phyloP scores from a whole-genome alignment of 2,113 vertebrate genomes.

The Rhabdornis inornatus region DNA sequence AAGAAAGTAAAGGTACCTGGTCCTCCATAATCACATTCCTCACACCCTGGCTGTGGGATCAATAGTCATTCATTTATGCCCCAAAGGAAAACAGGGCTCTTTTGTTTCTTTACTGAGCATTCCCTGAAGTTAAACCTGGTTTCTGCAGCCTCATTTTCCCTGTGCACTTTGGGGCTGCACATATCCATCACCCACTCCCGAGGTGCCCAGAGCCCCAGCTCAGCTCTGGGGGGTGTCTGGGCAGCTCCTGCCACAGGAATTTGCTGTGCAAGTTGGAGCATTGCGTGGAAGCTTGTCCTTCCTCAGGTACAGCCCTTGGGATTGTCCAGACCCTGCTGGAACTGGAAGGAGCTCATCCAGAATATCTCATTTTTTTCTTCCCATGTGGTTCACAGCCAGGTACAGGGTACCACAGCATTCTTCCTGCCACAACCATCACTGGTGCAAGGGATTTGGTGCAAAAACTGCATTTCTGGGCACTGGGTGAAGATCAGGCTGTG shows the following conservation, averaged over 20 bases:
- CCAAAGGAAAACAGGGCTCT: not conserved
- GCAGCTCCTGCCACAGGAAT: not conserved
- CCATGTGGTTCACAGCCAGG: not conserved
- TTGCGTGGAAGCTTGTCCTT: not conserved
- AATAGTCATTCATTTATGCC: not conserved
- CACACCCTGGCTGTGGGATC: not conserved
- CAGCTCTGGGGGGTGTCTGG: not conserved
- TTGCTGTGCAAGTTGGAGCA: not conserved
- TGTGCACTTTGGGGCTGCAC: not conserved
- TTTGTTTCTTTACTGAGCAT: not conserved
- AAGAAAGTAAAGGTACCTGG: not conserved
- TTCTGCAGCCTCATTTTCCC: not conserved
- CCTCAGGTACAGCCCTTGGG: not conserved
- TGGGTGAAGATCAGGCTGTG: not conserved
- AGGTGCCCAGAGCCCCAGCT: not conserved
- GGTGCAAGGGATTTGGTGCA: not conserved
- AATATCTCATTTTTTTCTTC: not conserved
- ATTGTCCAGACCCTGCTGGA: not conserved
- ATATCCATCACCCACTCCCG: not conserved
- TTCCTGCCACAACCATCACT: accelerated
- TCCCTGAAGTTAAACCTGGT: not conserved
- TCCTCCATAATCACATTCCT: not conserved
- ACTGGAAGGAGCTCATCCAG: not conserved
- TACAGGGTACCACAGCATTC: not conserved
- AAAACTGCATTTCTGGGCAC: not conserved